Evolutionary conservation across 2,113 vertebrate species (phyloP).

Genomic region (Marmota monax): DNA sequence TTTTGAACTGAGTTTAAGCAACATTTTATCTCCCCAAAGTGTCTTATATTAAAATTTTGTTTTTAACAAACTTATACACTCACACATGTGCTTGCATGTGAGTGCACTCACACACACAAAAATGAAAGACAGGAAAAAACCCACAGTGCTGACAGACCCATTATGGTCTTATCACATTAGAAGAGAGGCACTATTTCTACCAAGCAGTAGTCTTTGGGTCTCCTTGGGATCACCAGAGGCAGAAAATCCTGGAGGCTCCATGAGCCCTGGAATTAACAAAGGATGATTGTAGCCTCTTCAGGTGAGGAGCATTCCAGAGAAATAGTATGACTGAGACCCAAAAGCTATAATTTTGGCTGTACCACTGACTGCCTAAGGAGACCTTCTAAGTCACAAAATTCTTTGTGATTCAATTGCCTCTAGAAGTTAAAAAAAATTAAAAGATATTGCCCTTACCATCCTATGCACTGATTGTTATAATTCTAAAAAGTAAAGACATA

Average conservation of each 20-base stretch:
- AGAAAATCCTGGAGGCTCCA: neutral
- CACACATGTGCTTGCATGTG: neutral
- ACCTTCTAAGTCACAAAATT: neutral
- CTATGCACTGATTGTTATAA: neutral
- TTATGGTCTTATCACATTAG: neutral
- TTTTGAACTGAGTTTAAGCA: slow-evolving; percentile 1
- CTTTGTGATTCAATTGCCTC: neutral
- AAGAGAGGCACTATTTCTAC: neutral
- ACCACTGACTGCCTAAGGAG: neutral
- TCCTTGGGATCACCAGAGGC: slow-evolving; percentile 4
- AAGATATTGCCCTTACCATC: neutral
- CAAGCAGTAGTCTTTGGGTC: neutral
- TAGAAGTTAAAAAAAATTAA: neutral
- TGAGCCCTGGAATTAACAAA: neutral
- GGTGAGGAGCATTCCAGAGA: slow-evolving; percentile 19
- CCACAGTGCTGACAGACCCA: neutral
- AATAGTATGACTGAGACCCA: neutral
- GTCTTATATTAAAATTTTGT: neutral
- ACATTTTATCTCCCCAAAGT: neutral
- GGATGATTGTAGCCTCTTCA: neutral
- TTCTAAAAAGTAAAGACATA: neutral
- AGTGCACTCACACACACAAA: neutral
- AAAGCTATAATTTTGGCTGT: slow-evolving; percentile 20
- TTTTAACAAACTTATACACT: neutral
- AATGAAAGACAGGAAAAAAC: neutral